These are phyloP conservation scores for Morinoia aosen DNA, from an alignment of 2,888 invertebrate species.

Conservation along the genomic window DNA sequence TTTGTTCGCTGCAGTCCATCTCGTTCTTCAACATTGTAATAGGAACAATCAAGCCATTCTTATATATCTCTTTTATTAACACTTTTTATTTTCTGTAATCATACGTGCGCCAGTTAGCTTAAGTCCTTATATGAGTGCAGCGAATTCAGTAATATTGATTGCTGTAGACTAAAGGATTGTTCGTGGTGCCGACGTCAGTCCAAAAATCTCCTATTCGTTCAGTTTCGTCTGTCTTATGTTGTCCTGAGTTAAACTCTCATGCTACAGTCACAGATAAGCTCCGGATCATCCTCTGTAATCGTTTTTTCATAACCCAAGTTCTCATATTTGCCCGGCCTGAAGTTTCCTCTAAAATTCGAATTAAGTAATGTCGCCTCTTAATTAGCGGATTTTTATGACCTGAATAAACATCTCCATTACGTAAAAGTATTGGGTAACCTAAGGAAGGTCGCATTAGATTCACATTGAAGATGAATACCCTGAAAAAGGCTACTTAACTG, in stretches of 20 bases:
- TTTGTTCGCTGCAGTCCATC: background rate
- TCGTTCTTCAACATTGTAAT: background rate
- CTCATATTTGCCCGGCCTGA: background rate
- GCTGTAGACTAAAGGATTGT: background rate
- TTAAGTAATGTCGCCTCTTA: background rate
- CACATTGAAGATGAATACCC: background rate
- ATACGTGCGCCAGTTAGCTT: too few species aligned
- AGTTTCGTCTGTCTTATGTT: background rate
- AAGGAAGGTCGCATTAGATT: background rate
- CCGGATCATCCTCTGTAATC: background rate
- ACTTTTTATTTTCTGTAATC: too few species aligned
- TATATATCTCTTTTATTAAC: too few species aligned
- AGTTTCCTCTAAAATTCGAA: background rate
- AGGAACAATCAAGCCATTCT: background rate
- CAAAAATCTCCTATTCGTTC: background rate
- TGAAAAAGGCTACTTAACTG: background rate
- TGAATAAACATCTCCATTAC: background rate
- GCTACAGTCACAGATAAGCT: background rate
- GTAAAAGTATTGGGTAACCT: background rate
- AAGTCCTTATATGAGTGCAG: background rate
- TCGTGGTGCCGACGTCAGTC: background rate
- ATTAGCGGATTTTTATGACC: background rate
- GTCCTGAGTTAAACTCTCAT: background rate
- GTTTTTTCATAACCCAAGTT: background rate
- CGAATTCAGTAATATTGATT: background rate